Evolutionary conservation across 2,888 invertebrate genomes (phyloP).

Genomic region (Drosophila pegasa): DNA sequence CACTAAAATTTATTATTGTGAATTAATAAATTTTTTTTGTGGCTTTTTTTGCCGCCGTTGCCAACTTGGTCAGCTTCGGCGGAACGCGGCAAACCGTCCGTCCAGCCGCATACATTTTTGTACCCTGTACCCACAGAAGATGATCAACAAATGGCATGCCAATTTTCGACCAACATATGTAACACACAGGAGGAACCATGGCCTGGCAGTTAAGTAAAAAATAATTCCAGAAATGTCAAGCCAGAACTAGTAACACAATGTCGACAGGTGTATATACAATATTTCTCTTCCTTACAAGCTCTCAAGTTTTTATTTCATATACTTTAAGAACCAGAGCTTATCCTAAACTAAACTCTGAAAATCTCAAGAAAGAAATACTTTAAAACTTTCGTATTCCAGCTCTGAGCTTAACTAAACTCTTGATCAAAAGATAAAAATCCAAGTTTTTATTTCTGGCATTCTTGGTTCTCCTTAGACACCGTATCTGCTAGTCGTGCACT

Average conservation of each 20-base stretch:
- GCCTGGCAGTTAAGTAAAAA: background rate
- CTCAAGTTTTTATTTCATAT: too few species aligned
- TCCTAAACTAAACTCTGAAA: too few species aligned
- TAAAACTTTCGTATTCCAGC: too few species aligned
- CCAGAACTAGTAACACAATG: too few species aligned
- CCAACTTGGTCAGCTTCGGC: conserved; percentile 28
- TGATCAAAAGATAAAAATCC: too few species aligned
- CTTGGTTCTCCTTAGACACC: too few species aligned
- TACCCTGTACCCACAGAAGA: background rate
- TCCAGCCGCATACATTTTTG: conserved; percentile 33
- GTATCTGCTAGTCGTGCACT: conserved; percentile 1
- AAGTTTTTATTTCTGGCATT: too few species aligned
- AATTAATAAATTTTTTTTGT: conserved; percentile 83
- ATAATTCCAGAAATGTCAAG: background rate
- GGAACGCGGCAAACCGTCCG: conserved; percentile 32
- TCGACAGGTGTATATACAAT: too few species aligned
- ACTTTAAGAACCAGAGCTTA: too few species aligned
- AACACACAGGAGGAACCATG: background rate
- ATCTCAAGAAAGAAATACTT: too few species aligned
- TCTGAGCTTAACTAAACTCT: too few species aligned
- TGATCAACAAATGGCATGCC: background rate
- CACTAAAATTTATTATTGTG: conserved; percentile 85
- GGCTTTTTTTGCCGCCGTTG: conserved; percentile 41
- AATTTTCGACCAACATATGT: background rate
- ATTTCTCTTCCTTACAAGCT: too few species aligned